Evolutionary conservation across 1,140 invertebrate genomes (phyloP).

Genomic region (Pantala flavescens): DNA sequence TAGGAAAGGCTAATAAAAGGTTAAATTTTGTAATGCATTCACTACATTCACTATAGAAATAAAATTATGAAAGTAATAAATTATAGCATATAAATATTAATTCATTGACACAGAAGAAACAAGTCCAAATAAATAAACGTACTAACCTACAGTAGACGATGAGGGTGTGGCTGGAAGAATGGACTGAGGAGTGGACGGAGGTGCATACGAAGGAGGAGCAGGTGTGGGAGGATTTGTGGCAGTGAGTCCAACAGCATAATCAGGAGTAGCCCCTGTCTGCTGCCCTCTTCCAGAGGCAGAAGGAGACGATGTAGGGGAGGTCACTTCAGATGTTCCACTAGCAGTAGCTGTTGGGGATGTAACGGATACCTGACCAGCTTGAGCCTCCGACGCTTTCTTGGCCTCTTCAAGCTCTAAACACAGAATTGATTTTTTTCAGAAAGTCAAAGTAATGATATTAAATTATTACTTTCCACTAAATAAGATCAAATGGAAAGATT

Average conservation of each 20-base stretch:
- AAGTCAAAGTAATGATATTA: no score
- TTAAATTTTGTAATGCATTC: no score
- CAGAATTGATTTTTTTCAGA: no score
- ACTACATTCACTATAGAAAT: no score
- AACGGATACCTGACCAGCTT: slow-evolving; percentile 29
- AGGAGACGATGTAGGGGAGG: neutral
- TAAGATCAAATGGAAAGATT: neutral
- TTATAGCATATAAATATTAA: no score
- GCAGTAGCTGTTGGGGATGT: slow-evolving; percentile 29
- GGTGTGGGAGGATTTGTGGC: slow-evolving; percentile 35
- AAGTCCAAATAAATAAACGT: no score
- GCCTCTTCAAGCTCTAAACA: slow-evolving; percentile 40
- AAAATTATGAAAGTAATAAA: no score
- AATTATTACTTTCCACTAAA: no score
- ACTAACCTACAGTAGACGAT: neutral
- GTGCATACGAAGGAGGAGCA: slow-evolving; percentile 26
- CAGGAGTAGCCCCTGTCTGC: slow-evolving; percentile 43
- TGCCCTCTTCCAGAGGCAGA: neutral
- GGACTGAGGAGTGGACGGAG: slow-evolving; percentile 25
- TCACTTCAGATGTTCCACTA: slow-evolving; percentile 11
- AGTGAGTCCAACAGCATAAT: slow-evolving; percentile 66
- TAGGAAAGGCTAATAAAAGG: no score
- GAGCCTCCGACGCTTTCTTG: slow-evolving; percentile 32
- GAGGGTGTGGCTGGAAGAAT: slow-evolving; percentile 17
- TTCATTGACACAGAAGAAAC: no score